Evolutionary conservation across 2,113 vertebrate genomes (phyloP).

Genomic region (Corvus hawaiiensis): DNA sequence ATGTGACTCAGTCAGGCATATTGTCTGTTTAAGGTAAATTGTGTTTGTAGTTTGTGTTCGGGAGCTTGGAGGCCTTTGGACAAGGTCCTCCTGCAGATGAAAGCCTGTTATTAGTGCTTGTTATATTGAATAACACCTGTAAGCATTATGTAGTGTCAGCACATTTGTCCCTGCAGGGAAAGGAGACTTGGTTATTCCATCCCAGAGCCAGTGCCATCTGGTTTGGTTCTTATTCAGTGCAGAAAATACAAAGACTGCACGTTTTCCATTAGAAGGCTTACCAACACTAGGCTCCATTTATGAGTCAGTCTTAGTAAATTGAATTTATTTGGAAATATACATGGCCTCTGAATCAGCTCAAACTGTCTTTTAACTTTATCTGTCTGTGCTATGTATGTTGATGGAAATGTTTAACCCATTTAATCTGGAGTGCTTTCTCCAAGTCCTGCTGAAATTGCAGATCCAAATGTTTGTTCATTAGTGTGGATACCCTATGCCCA

Average conservation of each 20-base stretch:
- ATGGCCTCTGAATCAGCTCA: background rate
- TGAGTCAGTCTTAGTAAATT: constrained; percentile 43
- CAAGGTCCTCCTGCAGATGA: constrained; percentile 30
- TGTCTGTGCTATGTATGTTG: background rate
- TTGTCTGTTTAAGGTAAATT: constrained; percentile 41
- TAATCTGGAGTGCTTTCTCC: background rate
- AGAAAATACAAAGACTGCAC: constrained; percentile 40
- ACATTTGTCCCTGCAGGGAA: background rate
- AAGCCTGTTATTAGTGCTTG: constrained; percentile 43
- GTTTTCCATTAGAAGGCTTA: constrained; percentile 44
- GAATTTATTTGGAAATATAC: constrained; percentile 44
- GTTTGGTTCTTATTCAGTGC: constrained; percentile 12
- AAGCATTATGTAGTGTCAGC: constrained; percentile 45
- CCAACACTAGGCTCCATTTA: constrained; percentile 19
- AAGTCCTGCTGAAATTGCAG: background rate
- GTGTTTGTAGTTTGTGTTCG: constrained; percentile 37
- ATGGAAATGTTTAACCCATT: constrained; percentile 41
- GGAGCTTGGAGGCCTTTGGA: constrained; percentile 27
- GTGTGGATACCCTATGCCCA: background rate
- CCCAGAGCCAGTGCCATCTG: constrained; percentile 51
- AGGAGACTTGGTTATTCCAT: constrained; percentile 1
- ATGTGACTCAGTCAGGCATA: background rate
- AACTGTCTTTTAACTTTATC: constrained; percentile 15
- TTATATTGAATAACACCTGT: constrained; percentile 47
- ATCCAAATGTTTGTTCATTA: background rate